Base-by-base conservation (phyloP, 2,888 invertebrate genomes). In the Psococerastis gibbosa region DNA sequence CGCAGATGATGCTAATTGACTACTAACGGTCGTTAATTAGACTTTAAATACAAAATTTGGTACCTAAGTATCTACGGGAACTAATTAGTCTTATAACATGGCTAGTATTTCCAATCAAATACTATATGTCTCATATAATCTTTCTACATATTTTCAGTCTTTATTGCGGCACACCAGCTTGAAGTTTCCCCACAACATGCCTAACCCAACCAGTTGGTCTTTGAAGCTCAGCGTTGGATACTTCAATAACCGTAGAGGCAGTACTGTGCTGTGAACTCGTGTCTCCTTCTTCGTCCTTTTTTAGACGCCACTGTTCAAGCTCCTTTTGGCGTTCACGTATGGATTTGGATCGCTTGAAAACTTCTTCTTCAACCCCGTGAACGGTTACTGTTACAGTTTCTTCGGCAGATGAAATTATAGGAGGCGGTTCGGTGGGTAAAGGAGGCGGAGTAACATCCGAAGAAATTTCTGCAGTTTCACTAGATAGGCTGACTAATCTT, bases 101-200 rank as follows among this genome's bases (percentile, higher is more conserved):
- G n/a, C n/a, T n/a, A n/a, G n/a, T n/a, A n/a, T n/a, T n/a, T n/a
- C n/a, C n/a, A n/a, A n/a, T n/a, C n/a, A n/a, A n/a, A n/a, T n/a
- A n/a, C n/a, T n/a, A n/a, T n/a, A n/a, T n/a, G n/a, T n/a, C n/a
- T n/a, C n/a, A n/a, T n/a, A n/a, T n/a, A n/a, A n/a, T n/a, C n/a
- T n/a, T n/a, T n/a, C n/a, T n/a, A n/a, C n/a, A n/a, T n/a, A n/a
- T n/a, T n/a, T n/a, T n/a, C n/a, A n/a, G n/a, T n/a, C n/a, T n/a
- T n/a, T n/a, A n/a, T n/a, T n/a, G n/a, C n/a, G n/a, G n/a, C n/a
- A 9, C 27, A 27, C 8, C 52, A 9, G 52, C 56, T 51, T 79
- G 78, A 55, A 79, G 72, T 64, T 76, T 72, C 51, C 74, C 76
- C 11, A 78, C 75, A 53, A 80, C 75, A 53, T 78, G 74, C 54